phyloP scores from a whole-genome alignment of 1,140 invertebrate genomes.

The Drosophila sproati region DNA sequence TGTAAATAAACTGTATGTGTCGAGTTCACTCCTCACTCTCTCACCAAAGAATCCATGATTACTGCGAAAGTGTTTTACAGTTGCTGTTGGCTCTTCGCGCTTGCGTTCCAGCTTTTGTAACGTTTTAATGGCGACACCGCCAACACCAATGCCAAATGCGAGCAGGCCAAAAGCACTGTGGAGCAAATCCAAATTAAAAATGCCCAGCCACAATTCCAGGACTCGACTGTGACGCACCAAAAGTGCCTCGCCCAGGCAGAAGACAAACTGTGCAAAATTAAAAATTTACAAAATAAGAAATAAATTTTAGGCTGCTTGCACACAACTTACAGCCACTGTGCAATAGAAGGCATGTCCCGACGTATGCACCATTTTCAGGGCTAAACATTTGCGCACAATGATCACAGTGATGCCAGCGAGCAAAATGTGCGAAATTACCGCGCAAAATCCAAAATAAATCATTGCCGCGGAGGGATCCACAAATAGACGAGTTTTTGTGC shows the following conservation, averaged over 20 bases:
- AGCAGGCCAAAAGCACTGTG: conserved; percentile 55
- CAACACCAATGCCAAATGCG: conserved; percentile 57
- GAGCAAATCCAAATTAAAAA: conserved; percentile 45
- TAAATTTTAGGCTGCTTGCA: neutral
- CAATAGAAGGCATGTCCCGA: conserved; percentile 78
- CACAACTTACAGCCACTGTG: conserved; percentile 72
- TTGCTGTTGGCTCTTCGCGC: conserved; percentile 65
- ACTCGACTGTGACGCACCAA: conserved; percentile 61
- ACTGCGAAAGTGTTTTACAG: conserved; percentile 57
- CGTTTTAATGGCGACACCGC: conserved; percentile 64
- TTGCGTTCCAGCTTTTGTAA: conserved; percentile 64
- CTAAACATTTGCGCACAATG: conserved; percentile 65
- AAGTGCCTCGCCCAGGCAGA: conserved; percentile 71
- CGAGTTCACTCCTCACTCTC: conserved; percentile 6
- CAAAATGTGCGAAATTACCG: conserved; percentile 58
- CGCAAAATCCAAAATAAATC: conserved; percentile 65
- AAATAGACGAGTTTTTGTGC: neutral
- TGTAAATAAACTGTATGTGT: conserved; percentile 33
- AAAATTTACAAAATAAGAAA: neutral
- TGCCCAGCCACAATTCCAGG: conserved; percentile 44
- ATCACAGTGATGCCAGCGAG: conserved; percentile 62
- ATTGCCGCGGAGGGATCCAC: conserved; percentile 24
- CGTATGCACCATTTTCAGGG: conserved; percentile 73
- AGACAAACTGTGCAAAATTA: conserved; percentile 63
- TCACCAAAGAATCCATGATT: conserved; percentile 70